phyloP scores from a whole-genome alignment of 2,888 invertebrate species.

The Drosophila stalkeri region DNA sequence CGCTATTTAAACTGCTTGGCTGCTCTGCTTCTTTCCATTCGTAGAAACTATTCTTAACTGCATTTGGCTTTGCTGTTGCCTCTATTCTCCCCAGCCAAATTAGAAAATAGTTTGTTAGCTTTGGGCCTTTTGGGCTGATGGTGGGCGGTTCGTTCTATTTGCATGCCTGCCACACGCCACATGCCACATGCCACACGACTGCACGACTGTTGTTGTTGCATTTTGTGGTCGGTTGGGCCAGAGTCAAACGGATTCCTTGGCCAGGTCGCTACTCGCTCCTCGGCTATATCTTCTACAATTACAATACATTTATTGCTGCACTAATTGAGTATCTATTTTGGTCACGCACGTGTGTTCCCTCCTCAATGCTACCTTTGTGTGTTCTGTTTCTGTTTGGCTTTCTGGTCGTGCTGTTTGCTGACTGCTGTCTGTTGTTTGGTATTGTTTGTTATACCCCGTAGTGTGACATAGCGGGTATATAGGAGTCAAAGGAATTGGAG shows the following conservation, averaged over 20 bases:
- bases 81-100: background rate
- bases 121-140: background rate
- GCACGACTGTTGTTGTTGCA: slow-evolving; percentile 55
- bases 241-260: slow-evolving; percentile 10
- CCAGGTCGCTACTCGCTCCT: background rate
- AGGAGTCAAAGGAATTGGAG: background rate
- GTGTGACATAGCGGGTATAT: background rate
- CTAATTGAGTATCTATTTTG: slow-evolving; percentile 76
- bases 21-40: background rate
- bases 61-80: slow-evolving; percentile 11
- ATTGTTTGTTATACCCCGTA: slow-evolving; percentile 25
- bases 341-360: slow-evolving; percentile 68
- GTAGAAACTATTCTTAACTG: slow-evolving; percentile 16
- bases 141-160: slow-evolving; percentile 42
- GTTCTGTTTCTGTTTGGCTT: background rate
- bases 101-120: slow-evolving; percentile 1
- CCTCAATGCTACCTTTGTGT: slow-evolving; percentile 22
- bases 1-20: background rate
- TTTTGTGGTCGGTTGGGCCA: slow-evolving; percentile 17
- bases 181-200: slow-evolving; percentile 49
- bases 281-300: slow-evolving; percentile 57
- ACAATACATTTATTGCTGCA: slow-evolving; percentile 71
- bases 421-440: slow-evolving; percentile 20
- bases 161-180: slow-evolving; percentile 45
- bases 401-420: slow-evolving; percentile 1